Evolutionary conservation across 1,140 invertebrate species (phyloP).

Genomic region (Drosophila trapezifrons): DNA sequence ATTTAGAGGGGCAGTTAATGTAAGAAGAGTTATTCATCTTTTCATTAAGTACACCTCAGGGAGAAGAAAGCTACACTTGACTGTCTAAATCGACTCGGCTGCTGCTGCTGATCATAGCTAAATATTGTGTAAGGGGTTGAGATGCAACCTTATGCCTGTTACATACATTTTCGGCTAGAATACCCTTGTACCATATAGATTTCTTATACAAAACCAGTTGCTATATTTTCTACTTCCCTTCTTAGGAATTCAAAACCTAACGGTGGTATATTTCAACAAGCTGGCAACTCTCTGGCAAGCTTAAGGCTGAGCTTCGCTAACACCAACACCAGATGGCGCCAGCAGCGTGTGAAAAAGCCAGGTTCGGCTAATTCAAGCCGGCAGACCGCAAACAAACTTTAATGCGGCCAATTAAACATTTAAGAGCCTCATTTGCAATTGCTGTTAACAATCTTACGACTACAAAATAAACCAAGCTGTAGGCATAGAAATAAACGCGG

Average conservation of each 20-base stretch:
- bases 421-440: conserved; percentile 52
- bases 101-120: too few relatives aligned
- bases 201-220: too few relatives aligned
- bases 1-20: not conserved
- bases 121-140: too few relatives aligned
- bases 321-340: conserved; percentile 52
- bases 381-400: conserved; percentile 17
- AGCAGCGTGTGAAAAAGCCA: conserved; percentile 10
- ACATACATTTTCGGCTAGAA: too few relatives aligned
- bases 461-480: conserved; percentile 3
- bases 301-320: conserved; percentile 30
- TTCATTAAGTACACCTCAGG: too few relatives aligned
- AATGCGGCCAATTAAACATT: conserved; percentile 54
- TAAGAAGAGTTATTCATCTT: not conserved
- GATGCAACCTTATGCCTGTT: too few relatives aligned
- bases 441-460: conserved; percentile 30
- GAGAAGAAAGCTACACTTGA: not conserved
- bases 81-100: too few relatives aligned
- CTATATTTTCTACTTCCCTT: not conserved
- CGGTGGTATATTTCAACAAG: not conserved
- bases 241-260: not conserved
- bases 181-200: too few relatives aligned
- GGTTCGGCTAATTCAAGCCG: not conserved
- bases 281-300: conserved; percentile 39
- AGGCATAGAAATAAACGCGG: conserved; percentile 15